Evolutionary conservation across 2,797 vertebrate genomes (phyloP).

Genomic region (Aulostomus chinensis): DNA sequence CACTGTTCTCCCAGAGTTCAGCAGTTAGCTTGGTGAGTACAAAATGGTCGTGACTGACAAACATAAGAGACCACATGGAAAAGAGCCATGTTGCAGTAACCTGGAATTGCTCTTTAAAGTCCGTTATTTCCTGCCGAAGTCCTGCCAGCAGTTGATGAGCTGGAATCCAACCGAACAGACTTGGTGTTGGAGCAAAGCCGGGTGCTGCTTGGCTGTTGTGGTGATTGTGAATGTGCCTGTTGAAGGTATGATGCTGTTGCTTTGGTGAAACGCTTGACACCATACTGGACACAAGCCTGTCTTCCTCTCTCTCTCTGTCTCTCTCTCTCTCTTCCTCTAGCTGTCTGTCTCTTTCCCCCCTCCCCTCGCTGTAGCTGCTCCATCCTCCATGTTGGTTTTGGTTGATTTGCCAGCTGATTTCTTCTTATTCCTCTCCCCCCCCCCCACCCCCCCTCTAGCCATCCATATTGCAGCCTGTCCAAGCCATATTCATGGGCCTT

Average conservation of each 20-base stretch:
- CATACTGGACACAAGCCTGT: neutral
- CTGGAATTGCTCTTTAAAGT: too few relatives aligned
- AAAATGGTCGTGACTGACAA: too few relatives aligned
- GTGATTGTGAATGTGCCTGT: slow-evolving; percentile 33
- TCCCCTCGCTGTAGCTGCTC: slow-evolving; percentile 47
- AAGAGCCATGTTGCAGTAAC: too few relatives aligned
- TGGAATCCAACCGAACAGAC: too few relatives aligned
- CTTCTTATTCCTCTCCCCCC: slow-evolving; percentile 56
- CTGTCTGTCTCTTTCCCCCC: neutral
- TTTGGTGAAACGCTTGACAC: slow-evolving; percentile 11
- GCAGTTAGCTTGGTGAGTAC: too few relatives aligned
- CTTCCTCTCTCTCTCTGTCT: neutral
- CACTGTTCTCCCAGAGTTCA: too few relatives aligned
- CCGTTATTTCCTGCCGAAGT: too few relatives aligned
- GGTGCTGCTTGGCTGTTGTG: slow-evolving; percentile 15
- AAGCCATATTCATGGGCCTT: slow-evolving; percentile 99
- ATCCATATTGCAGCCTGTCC: slow-evolving; percentile 99
- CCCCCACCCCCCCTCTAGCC: slow-evolving; percentile 90
- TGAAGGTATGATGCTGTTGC: slow-evolving; percentile 16
- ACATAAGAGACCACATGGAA: too few relatives aligned
- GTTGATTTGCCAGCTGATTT: slow-evolving; percentile 73
- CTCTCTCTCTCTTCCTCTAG: neutral
- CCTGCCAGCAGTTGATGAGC: slow-evolving; percentile 16
- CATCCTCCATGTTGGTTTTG: slow-evolving; percentile 70
- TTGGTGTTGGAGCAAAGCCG: neutral